These are phyloP conservation scores for Amblyraja radiata DNA, from an alignment of 2,797 vertebrate genomes.

Conservation along the genomic window DNA sequence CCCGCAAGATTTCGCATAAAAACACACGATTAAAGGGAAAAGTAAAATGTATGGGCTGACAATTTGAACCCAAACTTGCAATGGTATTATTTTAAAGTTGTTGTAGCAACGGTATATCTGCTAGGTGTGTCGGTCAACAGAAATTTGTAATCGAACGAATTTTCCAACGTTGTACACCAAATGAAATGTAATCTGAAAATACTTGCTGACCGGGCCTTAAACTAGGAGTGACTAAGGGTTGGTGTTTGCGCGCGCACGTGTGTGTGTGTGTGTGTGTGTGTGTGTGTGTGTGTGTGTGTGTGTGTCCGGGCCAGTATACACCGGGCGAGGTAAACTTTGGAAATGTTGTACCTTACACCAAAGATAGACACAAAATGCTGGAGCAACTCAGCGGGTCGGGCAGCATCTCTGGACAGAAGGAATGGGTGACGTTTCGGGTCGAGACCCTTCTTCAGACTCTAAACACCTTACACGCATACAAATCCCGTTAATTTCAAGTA, in stretches of 20 bases:
- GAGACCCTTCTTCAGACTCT: no score
- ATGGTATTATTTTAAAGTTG: background rate
- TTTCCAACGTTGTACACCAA: background rate
- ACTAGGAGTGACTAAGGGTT: background rate
- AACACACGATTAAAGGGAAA: background rate
- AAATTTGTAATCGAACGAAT: background rate
- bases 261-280: no score
- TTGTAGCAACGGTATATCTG: background rate
- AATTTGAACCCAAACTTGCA: no score
- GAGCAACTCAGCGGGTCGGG: no score
- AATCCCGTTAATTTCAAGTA: background rate
- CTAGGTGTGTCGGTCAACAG: no score
- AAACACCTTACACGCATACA: background rate
- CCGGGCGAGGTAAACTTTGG: background rate
- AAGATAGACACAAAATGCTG: no score
- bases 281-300: no score
- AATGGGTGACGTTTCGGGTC: no score
- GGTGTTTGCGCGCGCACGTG: no score
- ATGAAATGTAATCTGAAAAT: background rate
- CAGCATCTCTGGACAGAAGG: no score
- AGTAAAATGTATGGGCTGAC: background rate
- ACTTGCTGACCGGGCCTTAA: background rate
- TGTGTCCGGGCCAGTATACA: no score
- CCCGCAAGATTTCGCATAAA: background rate
- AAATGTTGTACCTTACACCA: background rate